Percentiles rank a stretch among this genome's conserved stretches.
Evolutionary conservation across 2,113 vertebrate genomes (phyloP).

Genomic region (Arvicanthis niloticus): DNA sequence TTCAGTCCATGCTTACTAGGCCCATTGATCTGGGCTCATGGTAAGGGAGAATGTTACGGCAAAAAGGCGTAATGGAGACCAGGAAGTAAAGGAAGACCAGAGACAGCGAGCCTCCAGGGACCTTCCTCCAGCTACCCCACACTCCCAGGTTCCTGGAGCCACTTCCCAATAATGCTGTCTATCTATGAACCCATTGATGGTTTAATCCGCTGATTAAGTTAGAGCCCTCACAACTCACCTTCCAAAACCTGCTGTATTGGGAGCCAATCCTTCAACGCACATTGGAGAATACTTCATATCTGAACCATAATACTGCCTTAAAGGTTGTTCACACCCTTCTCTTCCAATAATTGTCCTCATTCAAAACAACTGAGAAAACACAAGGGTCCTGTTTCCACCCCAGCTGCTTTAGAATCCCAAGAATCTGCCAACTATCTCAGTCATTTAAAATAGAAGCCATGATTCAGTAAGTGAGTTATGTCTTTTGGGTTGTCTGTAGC

Average conservation of each 20-base stretch:
- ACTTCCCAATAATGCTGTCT: background rate
- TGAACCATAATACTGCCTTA: background rate
- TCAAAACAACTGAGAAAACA: constrained; percentile 37
- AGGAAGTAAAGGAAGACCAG: background rate
- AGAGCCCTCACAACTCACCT: background rate
- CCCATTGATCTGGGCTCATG: too few species aligned
- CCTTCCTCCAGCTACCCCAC: background rate
- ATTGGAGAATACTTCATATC: background rate
- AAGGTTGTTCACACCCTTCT: constrained; percentile 10
- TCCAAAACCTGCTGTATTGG: background rate
- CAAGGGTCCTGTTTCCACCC: background rate
- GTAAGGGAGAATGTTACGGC: background rate
- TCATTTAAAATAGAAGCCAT: constrained; percentile 6
- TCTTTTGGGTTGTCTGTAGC: background rate
- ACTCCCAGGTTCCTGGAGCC: background rate
- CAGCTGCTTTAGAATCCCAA: background rate
- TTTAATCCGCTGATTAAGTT: background rate
- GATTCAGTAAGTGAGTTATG: background rate
- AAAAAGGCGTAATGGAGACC: background rate
- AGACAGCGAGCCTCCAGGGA: too few species aligned
- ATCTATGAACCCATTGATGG: background rate
- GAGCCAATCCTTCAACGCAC: background rate
- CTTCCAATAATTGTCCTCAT: background rate
- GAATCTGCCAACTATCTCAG: background rate
- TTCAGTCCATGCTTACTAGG: background rate